Conservation (phyloP, 23 tunicate species). For the Halocynthia aurantium region DNA sequence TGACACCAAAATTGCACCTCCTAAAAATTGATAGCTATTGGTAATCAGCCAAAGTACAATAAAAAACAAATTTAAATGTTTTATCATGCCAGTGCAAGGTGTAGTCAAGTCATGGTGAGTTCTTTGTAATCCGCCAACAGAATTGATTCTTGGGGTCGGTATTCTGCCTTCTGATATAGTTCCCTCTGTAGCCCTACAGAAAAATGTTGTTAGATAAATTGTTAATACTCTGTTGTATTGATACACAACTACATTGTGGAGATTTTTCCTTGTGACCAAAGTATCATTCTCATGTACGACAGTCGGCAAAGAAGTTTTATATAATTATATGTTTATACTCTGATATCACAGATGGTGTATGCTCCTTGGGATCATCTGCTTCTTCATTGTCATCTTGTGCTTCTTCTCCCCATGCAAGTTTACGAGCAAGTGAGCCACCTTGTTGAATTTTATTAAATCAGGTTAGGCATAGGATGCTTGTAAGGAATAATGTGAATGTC, state of each 20-base stretch:
- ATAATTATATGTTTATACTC: too few relatives aligned
- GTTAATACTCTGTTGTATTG: not conserved
- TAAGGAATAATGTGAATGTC: too few relatives aligned
- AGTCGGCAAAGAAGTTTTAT: too few relatives aligned
- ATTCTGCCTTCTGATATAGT: constrained; percentile 53
- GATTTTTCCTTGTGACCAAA: too few relatives aligned
- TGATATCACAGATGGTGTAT: too few relatives aligned
- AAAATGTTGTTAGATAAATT: too few relatives aligned
- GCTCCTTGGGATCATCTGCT: constrained; percentile 6
- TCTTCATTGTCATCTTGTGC: constrained; percentile 21
- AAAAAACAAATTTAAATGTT: too few relatives aligned
- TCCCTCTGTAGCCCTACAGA: too few relatives aligned
- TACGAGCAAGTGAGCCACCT: constrained; percentile 36
- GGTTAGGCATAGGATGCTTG: too few relatives aligned
- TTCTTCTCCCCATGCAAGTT: constrained; percentile 65
- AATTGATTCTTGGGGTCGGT: constrained; percentile 69
- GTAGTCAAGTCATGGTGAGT: constrained; percentile 91
- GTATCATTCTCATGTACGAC: too few relatives aligned
- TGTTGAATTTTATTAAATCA: too few relatives aligned
- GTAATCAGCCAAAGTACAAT: too few relatives aligned
- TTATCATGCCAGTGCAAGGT: constrained; percentile 27
- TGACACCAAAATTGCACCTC: constrained; percentile 21
- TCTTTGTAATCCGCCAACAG: constrained; percentile 77
- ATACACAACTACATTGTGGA: not conserved
- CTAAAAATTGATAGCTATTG: not conserved